phyloP scores from a whole-genome alignment of 2,888 invertebrate species.

The Metellina segmentata region DNA sequence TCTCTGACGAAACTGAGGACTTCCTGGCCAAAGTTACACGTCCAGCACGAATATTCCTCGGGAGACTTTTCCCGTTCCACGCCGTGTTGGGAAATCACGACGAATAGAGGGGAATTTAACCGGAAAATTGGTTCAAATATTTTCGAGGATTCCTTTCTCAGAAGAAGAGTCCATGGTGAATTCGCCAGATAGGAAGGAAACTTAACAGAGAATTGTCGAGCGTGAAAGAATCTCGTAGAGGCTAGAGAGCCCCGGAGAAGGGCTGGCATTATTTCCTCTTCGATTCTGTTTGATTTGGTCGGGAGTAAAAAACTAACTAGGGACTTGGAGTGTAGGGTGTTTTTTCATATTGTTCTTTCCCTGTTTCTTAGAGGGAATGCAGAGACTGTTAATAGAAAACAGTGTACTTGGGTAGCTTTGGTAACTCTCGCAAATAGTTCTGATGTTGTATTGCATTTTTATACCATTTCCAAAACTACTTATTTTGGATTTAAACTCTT shows the following conservation, averaged over 20 bases:
- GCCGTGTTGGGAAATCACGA: constrained; percentile 42
- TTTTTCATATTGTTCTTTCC: background rate
- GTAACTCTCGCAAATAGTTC: no score
- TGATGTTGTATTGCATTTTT: no score
- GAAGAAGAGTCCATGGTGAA: background rate
- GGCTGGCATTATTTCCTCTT: background rate
- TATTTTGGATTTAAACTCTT: no score
- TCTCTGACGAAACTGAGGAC: background rate
- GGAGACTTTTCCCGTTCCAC: background rate
- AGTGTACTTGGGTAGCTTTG: no score
- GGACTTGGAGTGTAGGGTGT: background rate
- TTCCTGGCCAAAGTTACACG: background rate
- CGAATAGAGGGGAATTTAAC: constrained; percentile 56
- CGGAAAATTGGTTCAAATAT: constrained; percentile 65
- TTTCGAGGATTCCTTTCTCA: constrained; percentile 45
- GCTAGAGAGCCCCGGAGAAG: background rate
- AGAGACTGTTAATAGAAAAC: background rate
- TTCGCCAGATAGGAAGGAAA: background rate
- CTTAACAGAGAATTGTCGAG: background rate
- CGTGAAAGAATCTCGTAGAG: background rate
- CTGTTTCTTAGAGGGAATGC: background rate
- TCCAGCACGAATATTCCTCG: constrained; percentile 3
- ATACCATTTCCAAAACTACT: no score
- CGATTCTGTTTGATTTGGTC: background rate
- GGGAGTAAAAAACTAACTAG: background rate